Base-by-base conservation (phyloP, 2,888 invertebrate species). In the Diploptera punctata region DNA sequence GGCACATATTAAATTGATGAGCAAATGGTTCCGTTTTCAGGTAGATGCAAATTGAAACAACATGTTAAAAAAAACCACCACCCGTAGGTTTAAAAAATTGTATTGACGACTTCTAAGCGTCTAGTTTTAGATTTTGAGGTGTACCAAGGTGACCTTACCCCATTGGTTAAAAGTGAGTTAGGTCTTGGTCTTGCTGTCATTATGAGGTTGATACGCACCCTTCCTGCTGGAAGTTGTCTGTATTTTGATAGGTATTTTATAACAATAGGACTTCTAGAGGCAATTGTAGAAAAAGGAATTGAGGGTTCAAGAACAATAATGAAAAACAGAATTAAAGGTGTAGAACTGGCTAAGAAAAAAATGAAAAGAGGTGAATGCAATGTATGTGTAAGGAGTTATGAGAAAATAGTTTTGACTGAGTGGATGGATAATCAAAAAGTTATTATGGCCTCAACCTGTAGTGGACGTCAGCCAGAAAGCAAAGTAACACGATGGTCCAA, bases 71-170 rank as follows among this genome's bases (percentile, higher is more conserved):
- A 49, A 49, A 49, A 49, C 49, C 49, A 10, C 16, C 9, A 49
- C 49, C 49, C n/a, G 49, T 49, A 49, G 49, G 49, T 5, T n/a
- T 49, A n/a, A 49, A 49, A 49, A 49, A 49, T n/a, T 49, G 49
- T 49, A 10, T n/a, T 49, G 9, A 49, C 49, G 5, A 10, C 18
- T 4, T 49, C 49, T 16, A 18, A 4, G 4, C 9, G 49, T 4
- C n/a, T 5, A 4, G 16, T 49, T 18, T n/a, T 49, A 18, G 49
- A 49, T 49, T 49, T 49, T 49, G 49, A 49, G 18, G n/a, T 18
- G 18, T 49, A 49, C 18, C 49, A 49, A n/a, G 49, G 18, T 49
- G 9, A 16, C 4, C 5, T 5, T 10, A 49, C 18, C 9, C 49
- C 18, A 10, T 49, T 33, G 33, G 33, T 7, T 5, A 5, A 10